Base-by-base conservation (phyloP, 2,113 vertebrate species). In the Heterocephalus glaber region DNA sequence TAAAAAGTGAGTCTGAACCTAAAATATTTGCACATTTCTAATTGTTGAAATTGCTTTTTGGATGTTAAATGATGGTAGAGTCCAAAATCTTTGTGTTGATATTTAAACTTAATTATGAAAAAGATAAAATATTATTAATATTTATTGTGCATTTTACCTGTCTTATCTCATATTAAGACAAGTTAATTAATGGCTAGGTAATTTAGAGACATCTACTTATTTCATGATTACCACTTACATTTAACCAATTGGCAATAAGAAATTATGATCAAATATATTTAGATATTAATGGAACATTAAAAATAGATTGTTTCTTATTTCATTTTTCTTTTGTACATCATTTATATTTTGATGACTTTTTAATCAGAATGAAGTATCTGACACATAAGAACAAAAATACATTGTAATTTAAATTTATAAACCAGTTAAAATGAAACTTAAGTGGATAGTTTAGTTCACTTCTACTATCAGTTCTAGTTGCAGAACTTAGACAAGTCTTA, bases 341-440 rank as follows among this genome's bases (percentile, higher is more conserved):
- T 72, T 95, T 83, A 83, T 49, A 56, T 91, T 87, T 92, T 60
- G 17, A 6, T 61, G 47, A 20, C 35, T 41, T 7, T 83, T 84
- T 49, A 24, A 30, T n/a, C 41, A 85, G 2, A 86, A 83, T 80
- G 13, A 79, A 89, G 7, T 24, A 35, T 85, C 58, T 79, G 30
- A 68, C 3, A 83, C 30, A 61, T 30, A 41, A 77, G 20, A 96
- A 85, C 24, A 68, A 83, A 72, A 52, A 54, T 44, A 14, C 11
- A 30, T n/a, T 56, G 9, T 79, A 63, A 92, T 61, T 89, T 87
- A 74, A 93, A 91, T 63, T 87, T 47, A 92, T 72, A 95, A 87
- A 76, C 28, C 11, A 89, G 30, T n/a, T 77, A 19, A 92, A 96
- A 92, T 88, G 41, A 92, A 89, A 80, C 19, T 72, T 47, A 92